Conservation (phyloP, 2,888 invertebrate species). For the Acleris holmiana region DNA sequence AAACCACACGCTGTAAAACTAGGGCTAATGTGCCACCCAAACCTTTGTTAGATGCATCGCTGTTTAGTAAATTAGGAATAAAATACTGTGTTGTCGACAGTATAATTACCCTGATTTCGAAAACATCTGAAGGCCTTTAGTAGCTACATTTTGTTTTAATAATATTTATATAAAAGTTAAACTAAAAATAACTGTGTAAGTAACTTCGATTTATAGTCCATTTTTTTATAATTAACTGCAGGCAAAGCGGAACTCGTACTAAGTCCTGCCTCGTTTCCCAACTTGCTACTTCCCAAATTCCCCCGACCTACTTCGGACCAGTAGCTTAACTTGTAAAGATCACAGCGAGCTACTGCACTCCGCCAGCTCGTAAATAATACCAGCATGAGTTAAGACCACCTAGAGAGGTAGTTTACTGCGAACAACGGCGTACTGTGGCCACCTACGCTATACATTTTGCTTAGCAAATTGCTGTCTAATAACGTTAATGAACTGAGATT, state of each 20-base stretch:
- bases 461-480: constrained; percentile 83
- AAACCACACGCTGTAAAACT: no score
- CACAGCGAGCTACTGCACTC: constrained; percentile 61
- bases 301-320: constrained; percentile 25
- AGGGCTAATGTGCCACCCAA: no score
- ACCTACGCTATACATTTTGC: constrained; percentile 81
- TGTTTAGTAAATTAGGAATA: no score
- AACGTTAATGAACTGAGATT: constrained; percentile 78
- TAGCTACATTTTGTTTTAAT: no score
- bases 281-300: constrained; percentile 24
- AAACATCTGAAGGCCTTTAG: no score
- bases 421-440: constrained; percentile 74
- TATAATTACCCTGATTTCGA: no score
- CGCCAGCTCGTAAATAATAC: constrained; percentile 78
- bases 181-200: no score
- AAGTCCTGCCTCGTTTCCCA: background rate
- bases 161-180: no score
- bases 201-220: background rate
- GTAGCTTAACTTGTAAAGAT: constrained; percentile 38
- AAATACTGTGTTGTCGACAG: no score
- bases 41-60: no score
- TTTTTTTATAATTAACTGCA: no score
- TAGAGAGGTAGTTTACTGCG: constrained; percentile 79
- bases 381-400: constrained; percentile 80
- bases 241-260: no score